A percentile compares a stretch with the other conserved stretches of the same genome.
Evolutionary conservation across 2,113 vertebrate species (phyloP).

Genomic region (Calypte anna): DNA sequence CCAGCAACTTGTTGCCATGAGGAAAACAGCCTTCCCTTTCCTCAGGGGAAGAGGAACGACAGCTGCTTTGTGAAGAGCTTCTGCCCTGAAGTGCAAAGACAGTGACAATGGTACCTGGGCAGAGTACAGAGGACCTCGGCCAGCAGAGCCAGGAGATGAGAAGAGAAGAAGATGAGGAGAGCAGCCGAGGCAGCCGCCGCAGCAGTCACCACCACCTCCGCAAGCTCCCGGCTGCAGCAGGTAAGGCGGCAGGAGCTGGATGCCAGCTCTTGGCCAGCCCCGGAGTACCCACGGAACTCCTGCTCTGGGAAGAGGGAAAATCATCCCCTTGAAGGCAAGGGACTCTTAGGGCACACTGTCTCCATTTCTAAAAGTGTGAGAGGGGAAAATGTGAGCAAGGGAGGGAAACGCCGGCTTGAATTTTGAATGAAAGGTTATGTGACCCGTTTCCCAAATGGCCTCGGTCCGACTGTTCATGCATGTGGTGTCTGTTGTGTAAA

Average conservation of each 20-base stretch:
- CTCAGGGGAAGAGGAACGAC: background rate
- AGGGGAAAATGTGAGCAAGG: background rate
- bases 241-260: conserved; percentile 36
- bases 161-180: conserved; percentile 40
- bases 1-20: conserved; percentile 67
- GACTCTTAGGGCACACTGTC: background rate
- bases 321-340: background rate
- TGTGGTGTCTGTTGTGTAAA: background rate
- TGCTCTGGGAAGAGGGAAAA: background rate
- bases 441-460: background rate
- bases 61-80: background rate
- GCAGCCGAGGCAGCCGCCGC: background rate
- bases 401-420: background rate
- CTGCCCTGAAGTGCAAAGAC: background rate
- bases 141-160: conserved; percentile 35
- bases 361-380: background rate
- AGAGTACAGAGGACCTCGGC: conserved; percentile 56
- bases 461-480: rapidly evolving
- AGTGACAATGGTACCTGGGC: conserved; percentile 66
- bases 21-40: background rate
- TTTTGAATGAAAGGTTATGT: background rate
- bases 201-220: background rate
- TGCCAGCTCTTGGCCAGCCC: background rate
- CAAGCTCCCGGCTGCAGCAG: conserved; percentile 48
- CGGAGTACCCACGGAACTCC: background rate